These are phyloP conservation scores for Sus scrofa DNA, from an alignment of 2,113 vertebrate species.

Conservation along the genomic window DNA sequence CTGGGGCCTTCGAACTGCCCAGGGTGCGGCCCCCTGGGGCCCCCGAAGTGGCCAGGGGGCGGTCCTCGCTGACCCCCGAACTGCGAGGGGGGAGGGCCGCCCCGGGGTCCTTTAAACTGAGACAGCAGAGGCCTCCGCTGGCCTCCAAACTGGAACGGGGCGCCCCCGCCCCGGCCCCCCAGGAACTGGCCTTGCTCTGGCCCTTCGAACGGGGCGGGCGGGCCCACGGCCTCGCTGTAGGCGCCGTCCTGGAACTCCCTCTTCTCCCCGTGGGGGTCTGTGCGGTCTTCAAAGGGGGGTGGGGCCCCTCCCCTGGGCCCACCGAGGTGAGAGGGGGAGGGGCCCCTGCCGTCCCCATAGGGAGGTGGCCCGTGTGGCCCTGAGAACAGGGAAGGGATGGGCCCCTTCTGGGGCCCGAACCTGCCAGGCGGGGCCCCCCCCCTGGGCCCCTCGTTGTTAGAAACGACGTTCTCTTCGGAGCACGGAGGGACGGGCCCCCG, in stretches of 20 bases:
- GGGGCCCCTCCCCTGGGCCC: conserved; percentile 90
- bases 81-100: conserved; percentile 87
- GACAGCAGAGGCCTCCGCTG: conserved; percentile 86
- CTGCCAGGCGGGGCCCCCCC: conserved; percentile 88
- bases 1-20: conserved; percentile 84
- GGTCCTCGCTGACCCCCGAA: conserved; percentile 91
- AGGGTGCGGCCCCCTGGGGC: conserved; percentile 89
- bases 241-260: conserved; percentile 88
- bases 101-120: conserved; percentile 87
- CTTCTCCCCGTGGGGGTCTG: conserved; percentile 87
- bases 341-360: conserved; percentile 91
- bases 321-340: conserved; percentile 89
- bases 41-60: conserved; percentile 90
- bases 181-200: conserved; percentile 88
- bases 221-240: conserved; percentile 89
- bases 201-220: conserved; percentile 86
- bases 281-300: conserved; percentile 90
- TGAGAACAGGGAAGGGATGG: conserved; percentile 92
- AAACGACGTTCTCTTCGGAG: conserved; percentile 82
- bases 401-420: conserved; percentile 90
- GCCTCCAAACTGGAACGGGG: conserved; percentile 85
- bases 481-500: conserved; percentile 89
- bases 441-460: conserved; percentile 90
- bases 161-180: conserved; percentile 86
- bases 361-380: conserved; percentile 91